Evolutionary conservation across 1,140 invertebrate species (phyloP).

Genomic region (Zaprionus africanus): DNA sequence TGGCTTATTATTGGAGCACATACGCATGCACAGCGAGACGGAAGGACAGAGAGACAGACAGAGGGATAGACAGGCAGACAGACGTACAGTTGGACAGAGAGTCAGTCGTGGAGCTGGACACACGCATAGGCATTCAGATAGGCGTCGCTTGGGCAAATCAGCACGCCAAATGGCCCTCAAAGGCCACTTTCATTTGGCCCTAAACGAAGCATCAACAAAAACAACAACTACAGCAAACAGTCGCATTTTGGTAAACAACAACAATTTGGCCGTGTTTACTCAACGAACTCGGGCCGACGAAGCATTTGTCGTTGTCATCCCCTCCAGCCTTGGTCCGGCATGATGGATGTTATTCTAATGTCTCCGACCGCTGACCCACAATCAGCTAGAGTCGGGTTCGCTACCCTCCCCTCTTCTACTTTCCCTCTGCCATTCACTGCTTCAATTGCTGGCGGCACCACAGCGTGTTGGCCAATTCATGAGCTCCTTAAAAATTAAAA

Average conservation of each 20-base stretch:
- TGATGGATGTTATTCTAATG: constrained; percentile 82
- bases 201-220: constrained; percentile 69
- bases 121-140: constrained; percentile 30
- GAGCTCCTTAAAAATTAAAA: constrained; percentile 71
- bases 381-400: constrained; percentile 23
- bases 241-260: constrained; percentile 64
- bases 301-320: constrained; percentile 50
- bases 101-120: neutral
- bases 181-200: constrained; percentile 67
- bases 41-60: neutral
- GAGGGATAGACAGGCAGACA: constrained; percentile 6
- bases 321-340: constrained; percentile 42
- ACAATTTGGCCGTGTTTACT: constrained; percentile 67
- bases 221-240: constrained; percentile 12
- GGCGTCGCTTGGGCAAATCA: constrained; percentile 50
- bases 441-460: constrained; percentile 10
- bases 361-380: constrained; percentile 45
- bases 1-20: constrained; percentile 76
- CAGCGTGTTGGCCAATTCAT: constrained; percentile 38
- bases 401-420: no score
- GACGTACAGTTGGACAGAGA: neutral
- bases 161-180: constrained; percentile 72
- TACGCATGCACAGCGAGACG: constrained; percentile 29
- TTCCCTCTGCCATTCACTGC: neutral
- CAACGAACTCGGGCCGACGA: constrained; percentile 48